Evolutionary conservation across 2,888 invertebrate genomes (phyloP).

Genomic region (Dioctria linearis): DNA sequence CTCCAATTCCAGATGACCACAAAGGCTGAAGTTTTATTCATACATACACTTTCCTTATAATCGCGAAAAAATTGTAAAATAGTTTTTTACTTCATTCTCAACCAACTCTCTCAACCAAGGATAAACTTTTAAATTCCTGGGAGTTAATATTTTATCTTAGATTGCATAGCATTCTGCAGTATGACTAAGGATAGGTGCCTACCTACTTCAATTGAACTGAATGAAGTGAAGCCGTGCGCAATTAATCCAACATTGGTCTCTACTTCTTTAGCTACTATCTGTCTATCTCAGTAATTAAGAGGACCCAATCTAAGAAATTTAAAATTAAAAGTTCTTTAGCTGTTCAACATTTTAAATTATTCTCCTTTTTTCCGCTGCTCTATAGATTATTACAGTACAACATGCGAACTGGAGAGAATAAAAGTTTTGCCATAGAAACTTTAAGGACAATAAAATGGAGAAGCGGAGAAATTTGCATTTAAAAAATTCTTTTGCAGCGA

Average conservation of each 20-base stretch:
- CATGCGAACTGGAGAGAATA: not conserved
- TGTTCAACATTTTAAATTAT: not conserved
- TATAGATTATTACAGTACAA: not conserved
- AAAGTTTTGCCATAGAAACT: not conserved
- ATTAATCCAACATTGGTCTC: not conserved
- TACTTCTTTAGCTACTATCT: not conserved
- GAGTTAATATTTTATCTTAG: not conserved
- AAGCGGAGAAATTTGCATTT: constrained; percentile 11
- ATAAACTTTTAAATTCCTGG: not conserved
- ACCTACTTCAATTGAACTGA: not conserved
- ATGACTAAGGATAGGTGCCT: not conserved
- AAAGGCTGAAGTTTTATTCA: no score
- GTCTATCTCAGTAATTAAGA: not conserved
- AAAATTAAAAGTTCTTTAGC: not conserved
- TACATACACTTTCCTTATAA: not conserved
- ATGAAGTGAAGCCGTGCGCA: not conserved
- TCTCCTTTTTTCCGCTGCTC: not conserved
- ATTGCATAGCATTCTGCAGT: not conserved
- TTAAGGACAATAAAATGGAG: not conserved
- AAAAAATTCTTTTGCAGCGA: not conserved
- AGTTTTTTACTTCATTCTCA: not conserved
- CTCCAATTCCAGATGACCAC: no score
- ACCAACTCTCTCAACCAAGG: not conserved
- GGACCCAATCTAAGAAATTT: not conserved
- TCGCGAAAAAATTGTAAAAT: not conserved